These are phyloP conservation scores for Neoascia interrupta DNA, from an alignment of 2,888 invertebrate genomes.

Conservation along the genomic window DNA sequence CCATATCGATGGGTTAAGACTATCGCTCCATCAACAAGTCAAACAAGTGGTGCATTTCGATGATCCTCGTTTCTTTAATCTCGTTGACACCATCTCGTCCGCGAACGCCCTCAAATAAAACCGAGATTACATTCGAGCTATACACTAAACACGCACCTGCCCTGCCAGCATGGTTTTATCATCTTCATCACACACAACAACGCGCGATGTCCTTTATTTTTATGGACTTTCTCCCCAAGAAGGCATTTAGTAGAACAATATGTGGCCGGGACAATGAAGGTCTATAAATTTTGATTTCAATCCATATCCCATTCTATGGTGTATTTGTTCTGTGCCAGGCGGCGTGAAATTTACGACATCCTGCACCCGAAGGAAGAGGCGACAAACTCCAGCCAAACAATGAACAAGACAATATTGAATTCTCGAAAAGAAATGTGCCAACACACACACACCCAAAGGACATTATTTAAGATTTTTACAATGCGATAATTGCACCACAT, in stretches of 20 bases:
- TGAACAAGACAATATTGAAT: slow-evolving; percentile 54
- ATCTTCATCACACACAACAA: slow-evolving; percentile 25
- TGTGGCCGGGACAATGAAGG: slow-evolving; percentile 58
- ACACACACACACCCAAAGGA: slow-evolving; percentile 49
- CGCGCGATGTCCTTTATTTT: slow-evolving; percentile 25
- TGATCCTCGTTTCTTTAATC: slow-evolving; percentile 11
- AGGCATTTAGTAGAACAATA: slow-evolving; percentile 62
- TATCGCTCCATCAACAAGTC: slow-evolving; percentile 1
- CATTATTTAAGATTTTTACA: slow-evolving; percentile 65
- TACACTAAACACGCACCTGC: slow-evolving; percentile 48
- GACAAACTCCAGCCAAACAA: slow-evolving; percentile 55
- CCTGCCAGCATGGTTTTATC: slow-evolving; percentile 32
- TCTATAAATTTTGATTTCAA: slow-evolving; percentile 63
- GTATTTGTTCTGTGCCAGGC: slow-evolving; percentile 38
- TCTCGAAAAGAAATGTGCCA: slow-evolving; percentile 36
- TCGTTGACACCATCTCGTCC: not conserved
- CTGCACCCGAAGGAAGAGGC: slow-evolving; percentile 56
- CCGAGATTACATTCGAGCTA: slow-evolving; percentile 37
- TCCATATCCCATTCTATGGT: slow-evolving; percentile 29
- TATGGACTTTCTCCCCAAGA: slow-evolving; percentile 47
- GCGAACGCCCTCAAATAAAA: slow-evolving; percentile 32
- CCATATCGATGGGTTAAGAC: not conserved
- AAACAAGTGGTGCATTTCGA: slow-evolving; percentile 30
- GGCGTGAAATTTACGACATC: slow-evolving; percentile 65
- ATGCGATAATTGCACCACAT: slow-evolving; percentile 68